Percentiles rank a stretch among this genome's conserved stretches.
These are phyloP conservation scores for Rhyacophila brunnea DNA, from an alignment of 1,140 invertebrate genomes.

Conservation along the genomic window DNA sequence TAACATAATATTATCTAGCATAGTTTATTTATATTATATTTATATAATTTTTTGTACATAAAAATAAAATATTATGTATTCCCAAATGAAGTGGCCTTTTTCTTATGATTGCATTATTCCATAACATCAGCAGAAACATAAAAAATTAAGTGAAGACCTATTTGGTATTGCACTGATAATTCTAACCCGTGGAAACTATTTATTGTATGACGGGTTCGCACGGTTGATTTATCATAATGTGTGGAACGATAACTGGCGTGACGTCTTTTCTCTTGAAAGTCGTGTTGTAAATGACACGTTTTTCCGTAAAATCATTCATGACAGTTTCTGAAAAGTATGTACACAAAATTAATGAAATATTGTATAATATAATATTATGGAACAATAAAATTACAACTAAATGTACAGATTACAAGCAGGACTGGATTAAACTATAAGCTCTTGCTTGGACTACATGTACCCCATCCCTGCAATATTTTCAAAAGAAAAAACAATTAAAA, in stretches of 20 bases:
- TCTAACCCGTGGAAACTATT: background rate
- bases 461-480: too few species aligned
- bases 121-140: background rate
- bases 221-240: background rate
- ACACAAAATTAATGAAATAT: background rate
- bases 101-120: background rate
- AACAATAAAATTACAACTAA: background rate
- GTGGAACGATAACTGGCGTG: slow-evolving; percentile 4
- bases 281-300: slow-evolving; percentile 14
- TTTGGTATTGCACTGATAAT: background rate
- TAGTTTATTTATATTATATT: too few species aligned
- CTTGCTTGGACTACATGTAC: too few species aligned
- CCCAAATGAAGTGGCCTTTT: background rate
- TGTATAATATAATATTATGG: background rate
- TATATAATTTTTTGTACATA: too few species aligned
- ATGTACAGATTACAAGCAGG: too few species aligned
- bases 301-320: background rate
- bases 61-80: background rate
- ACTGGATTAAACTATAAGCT: too few species aligned
- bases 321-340: background rate
- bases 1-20: too few species aligned
- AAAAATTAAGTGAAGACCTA: background rate
- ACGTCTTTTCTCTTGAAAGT: slow-evolving; percentile 13
- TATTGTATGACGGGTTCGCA: background rate
- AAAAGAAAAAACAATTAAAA: too few species aligned